Evolutionary conservation across 1,140 invertebrate genomes (phyloP).

Genomic region (Streblospio benedicti): DNA sequence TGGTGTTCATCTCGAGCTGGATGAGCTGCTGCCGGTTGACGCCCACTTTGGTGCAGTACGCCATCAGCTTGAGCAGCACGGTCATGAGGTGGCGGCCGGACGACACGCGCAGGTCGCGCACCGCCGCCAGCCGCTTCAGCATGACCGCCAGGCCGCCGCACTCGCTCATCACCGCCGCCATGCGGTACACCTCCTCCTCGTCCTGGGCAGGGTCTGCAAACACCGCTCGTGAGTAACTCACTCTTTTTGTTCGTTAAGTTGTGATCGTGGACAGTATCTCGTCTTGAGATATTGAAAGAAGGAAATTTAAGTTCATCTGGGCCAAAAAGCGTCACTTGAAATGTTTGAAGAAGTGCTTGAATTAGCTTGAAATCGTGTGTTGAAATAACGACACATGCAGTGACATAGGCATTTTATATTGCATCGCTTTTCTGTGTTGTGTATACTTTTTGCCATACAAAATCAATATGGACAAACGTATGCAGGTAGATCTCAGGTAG

Average conservation of each 20-base stretch:
- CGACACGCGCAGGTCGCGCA: conserved; percentile 61
- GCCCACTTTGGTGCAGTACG: conserved; percentile 67
- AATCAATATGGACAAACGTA: too few relatives aligned
- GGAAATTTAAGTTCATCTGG: too few relatives aligned
- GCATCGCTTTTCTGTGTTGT: too few relatives aligned
- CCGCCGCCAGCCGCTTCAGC: conserved; percentile 54
- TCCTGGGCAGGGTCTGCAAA: conserved; percentile 71
- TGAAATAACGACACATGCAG: too few relatives aligned
- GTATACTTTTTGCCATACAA: too few relatives aligned
- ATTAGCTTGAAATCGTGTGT: too few relatives aligned
- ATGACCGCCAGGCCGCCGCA: conserved; percentile 76
- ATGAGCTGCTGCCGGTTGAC: conserved; percentile 49
- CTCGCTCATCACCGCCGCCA: conserved; percentile 66
- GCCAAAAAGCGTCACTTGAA: too few relatives aligned
- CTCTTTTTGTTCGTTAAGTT: too few relatives aligned
- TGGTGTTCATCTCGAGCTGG: conserved; percentile 43
- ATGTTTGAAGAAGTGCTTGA: too few relatives aligned
- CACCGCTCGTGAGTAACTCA: neutral
- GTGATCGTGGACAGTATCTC: too few relatives aligned
- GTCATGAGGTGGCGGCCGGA: conserved; percentile 69
- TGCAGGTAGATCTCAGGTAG: too few relatives aligned
- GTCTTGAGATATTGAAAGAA: neutral
- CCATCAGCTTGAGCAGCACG: conserved; percentile 75
- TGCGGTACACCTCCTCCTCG: conserved; percentile 84
- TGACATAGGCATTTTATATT: too few relatives aligned